Conservation (phyloP, 2,797 vertebrate genomes). For the Takifugu rubripes region DNA sequence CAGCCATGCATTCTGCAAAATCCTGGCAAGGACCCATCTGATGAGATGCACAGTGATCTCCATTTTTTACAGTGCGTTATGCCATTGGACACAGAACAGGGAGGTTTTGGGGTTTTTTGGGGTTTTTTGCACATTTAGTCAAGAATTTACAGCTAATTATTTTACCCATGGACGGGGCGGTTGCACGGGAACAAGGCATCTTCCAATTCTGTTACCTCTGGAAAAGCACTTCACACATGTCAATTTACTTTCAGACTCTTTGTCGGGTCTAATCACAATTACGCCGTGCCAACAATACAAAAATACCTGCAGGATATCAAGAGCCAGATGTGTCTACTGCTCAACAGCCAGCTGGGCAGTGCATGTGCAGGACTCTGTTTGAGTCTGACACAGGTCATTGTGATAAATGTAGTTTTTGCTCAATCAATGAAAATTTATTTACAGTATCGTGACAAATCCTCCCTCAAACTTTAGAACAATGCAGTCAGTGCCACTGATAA, state of each 20-base stretch:
- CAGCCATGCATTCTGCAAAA: conserved; percentile 37
- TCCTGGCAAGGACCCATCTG: conserved; percentile 40
- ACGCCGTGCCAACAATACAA: conserved; percentile 50
- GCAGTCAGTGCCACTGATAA: too few relatives aligned
- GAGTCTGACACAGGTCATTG: too few relatives aligned
- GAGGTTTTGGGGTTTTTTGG: neutral
- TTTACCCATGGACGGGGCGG: too few relatives aligned
- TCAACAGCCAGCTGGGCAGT: conserved; percentile 48
- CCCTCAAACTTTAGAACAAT: too few relatives aligned
- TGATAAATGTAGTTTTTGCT: too few relatives aligned
- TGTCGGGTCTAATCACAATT: conserved; percentile 28
- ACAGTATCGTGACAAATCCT: too few relatives aligned
- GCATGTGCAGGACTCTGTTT: conserved; percentile 2
- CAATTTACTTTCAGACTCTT: conserved; percentile 51
- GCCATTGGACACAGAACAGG: too few relatives aligned
- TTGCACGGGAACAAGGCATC: too few relatives aligned
- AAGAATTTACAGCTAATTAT: too few relatives aligned
- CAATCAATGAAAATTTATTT: too few relatives aligned
- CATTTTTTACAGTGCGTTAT: too few relatives aligned
- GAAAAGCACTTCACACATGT: conserved; percentile 54
- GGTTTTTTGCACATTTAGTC: neutral
- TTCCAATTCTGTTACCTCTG: conserved; percentile 49
- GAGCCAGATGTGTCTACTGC: conserved; percentile 59
- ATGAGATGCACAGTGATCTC: conserved; percentile 1
- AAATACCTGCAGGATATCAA: conserved; percentile 53